Evolutionary conservation across 92 coral and sea anemone species (phyloP).

Genomic region (Montipora capitata): DNA sequence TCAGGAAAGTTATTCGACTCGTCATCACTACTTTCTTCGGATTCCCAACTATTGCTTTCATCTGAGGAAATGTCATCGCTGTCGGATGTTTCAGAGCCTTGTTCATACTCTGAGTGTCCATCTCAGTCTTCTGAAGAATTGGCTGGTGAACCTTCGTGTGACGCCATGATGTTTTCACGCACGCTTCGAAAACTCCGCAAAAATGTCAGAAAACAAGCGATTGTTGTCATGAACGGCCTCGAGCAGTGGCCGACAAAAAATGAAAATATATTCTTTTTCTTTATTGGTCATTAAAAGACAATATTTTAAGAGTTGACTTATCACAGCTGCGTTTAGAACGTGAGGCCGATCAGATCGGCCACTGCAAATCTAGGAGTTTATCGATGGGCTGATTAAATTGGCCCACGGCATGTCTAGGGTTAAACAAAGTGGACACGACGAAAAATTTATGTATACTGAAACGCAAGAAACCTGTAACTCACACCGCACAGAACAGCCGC

Average conservation of each 20-base stretch:
- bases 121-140: conserved; percentile 34
- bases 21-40: conserved; percentile 31
- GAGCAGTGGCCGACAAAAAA: conserved; percentile 31
- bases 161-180: conserved; percentile 30
- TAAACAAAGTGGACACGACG: too few relatives aligned
- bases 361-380: too few relatives aligned
- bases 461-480: too few relatives aligned
- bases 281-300: conserved; percentile 44
- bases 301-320: background rate
- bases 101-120: conserved; percentile 42
- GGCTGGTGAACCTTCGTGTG: conserved; percentile 13
- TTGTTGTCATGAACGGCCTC: conserved; percentile 23
- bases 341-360: too few relatives aligned
- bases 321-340: too few relatives aligned
- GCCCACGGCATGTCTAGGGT: too few relatives aligned
- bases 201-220: conserved; percentile 18
- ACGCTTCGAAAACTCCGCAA: conserved; percentile 10
- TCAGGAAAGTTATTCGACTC: background rate
- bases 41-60: conserved; percentile 42
- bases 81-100: conserved; percentile 36
- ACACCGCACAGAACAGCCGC: too few relatives aligned
- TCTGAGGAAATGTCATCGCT: conserved; percentile 26
- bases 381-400: too few relatives aligned
- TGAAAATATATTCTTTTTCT: conserved; percentile 37
- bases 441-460: too few relatives aligned